A percentile compares a stretch with the other conserved stretches of the same genome.
phyloP scores from a whole-genome alignment of 2,797 vertebrate genomes.

The Pelochelys cantorii region DNA sequence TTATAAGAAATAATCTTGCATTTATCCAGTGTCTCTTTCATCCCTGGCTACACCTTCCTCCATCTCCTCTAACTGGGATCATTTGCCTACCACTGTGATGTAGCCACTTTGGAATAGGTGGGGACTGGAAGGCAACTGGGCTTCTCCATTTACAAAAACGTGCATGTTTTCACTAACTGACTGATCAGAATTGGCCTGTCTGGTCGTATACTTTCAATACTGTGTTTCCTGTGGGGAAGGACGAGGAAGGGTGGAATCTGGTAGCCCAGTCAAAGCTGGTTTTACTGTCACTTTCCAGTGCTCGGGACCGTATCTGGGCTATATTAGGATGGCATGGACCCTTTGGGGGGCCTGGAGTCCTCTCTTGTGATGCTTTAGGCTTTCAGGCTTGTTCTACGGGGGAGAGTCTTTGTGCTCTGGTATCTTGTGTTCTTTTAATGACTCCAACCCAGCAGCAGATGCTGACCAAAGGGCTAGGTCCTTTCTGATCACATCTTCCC shows the following conservation, averaged over 20 bases:
- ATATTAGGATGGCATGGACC: conserved; percentile 18
- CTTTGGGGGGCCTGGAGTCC: background rate
- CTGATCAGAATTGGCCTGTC: background rate
- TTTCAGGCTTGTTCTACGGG: background rate
- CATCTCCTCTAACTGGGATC: background rate
- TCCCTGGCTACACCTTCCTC: rapidly evolving
- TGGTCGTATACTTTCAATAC: background rate
- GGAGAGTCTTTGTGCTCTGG: conserved; percentile 18
- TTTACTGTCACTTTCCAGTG: conserved; percentile 30
- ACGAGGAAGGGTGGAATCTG: background rate
- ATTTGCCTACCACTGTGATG: rapidly evolving
- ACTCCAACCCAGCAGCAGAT: background rate
- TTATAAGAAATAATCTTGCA: background rate
- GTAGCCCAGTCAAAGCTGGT: background rate
- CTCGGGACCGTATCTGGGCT: conserved; percentile 1
- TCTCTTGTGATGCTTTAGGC: background rate
- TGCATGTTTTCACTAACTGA: rapidly evolving
- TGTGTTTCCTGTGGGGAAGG: background rate
- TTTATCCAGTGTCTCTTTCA: background rate
- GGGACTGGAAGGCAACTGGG: rapidly evolving
- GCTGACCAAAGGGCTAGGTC: conserved; percentile 25
- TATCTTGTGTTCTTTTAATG: background rate
- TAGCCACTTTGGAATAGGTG: background rate
- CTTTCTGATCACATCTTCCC: background rate
- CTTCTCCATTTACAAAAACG: background rate